phyloP scores from a whole-genome alignment of 2,888 invertebrate species.

The Spodoptera littoralis region DNA sequence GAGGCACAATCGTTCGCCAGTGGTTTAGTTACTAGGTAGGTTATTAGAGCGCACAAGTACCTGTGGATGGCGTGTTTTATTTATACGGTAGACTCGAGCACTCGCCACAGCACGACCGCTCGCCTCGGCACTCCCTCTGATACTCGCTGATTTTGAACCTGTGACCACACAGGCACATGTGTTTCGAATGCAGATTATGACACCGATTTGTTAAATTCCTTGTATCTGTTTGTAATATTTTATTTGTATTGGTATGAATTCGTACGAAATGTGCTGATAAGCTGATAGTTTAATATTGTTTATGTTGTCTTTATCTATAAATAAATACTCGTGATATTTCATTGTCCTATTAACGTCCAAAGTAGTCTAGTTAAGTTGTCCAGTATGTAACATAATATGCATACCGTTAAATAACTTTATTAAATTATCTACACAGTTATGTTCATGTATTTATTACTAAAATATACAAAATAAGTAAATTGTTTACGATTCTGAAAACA shows the following conservation, averaged over 20 bases:
- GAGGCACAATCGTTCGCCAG: conserved; percentile 59
- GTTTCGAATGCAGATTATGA: conserved; percentile 41
- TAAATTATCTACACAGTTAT: no score
- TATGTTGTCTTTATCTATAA: no score
- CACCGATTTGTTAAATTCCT: conserved; percentile 18
- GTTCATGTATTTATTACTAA: no score
- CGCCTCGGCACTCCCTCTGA: conserved; percentile 67
- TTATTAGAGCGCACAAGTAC: conserved; percentile 66
- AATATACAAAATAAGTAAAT: no score
- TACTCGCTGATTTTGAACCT: conserved; percentile 65
- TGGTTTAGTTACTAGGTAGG: conserved; percentile 63
- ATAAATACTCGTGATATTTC: neutral
- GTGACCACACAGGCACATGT: conserved; percentile 49
- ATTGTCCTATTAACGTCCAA: neutral
- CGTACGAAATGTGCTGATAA: conserved; percentile 19
- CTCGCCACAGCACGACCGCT: conserved; percentile 67
- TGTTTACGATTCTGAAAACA: no score
- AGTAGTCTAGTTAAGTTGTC: no score
- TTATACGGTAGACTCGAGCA: conserved; percentile 25
- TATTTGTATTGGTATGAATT: conserved; percentile 15
- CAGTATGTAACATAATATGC: no score
- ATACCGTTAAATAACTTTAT: no score
- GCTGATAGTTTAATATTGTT: neutral
- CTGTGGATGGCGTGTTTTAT: conserved; percentile 44
- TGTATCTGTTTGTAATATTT: conserved; percentile 14